Conservation (phyloP, 2,113 vertebrate genomes). For the Colius striatus region DNA sequence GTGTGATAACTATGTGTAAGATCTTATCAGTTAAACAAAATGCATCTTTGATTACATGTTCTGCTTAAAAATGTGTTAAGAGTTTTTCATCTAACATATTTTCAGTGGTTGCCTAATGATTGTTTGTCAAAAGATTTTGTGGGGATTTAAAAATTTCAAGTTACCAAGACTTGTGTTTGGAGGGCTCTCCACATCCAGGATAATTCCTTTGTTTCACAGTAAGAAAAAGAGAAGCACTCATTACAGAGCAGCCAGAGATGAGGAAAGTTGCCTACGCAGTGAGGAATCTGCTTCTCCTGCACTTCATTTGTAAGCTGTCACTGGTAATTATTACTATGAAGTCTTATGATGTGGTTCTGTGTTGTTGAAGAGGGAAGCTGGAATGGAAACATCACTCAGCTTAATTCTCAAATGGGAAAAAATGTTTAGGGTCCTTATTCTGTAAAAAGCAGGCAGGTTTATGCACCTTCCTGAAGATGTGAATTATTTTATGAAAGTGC, state of each 20-base stretch:
- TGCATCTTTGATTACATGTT: not conserved
- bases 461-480: not conserved
- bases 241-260: not conserved
- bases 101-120: not conserved
- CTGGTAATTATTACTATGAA: not conserved
- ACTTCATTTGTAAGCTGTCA: not conserved
- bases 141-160: not conserved
- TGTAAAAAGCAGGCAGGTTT: not conserved
- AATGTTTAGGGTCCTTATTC: not conserved
- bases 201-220: not conserved
- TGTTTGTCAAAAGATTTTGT: not conserved
- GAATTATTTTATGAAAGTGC: not conserved
- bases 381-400: not conserved
- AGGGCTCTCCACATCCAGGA: not conserved
- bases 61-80: not conserved
- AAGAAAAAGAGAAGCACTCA: not conserved
- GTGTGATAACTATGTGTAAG: not conserved
- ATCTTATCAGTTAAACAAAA: not conserved
- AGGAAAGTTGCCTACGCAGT: not conserved
- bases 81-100: not conserved
- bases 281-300: not conserved
- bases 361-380: not conserved
- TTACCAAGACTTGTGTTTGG: not conserved
- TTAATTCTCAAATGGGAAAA: not conserved
- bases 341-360: not conserved